Base-by-base conservation (phyloP, 2,888 invertebrate species). In the Alsophila aescularia region DNA sequence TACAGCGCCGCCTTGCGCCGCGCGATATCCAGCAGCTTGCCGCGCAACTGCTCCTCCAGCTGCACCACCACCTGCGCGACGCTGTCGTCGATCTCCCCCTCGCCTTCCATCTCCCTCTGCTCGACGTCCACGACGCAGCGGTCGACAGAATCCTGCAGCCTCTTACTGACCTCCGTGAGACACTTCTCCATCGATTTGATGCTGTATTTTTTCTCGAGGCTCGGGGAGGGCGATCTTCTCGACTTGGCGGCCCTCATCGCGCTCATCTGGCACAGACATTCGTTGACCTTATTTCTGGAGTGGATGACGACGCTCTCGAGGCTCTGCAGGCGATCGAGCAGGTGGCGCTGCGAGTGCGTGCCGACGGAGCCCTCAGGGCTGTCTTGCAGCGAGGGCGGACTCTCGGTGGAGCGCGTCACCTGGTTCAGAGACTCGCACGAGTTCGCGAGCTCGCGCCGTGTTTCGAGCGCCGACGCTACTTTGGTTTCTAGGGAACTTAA, bases 401-500 rank as follows among this genome's bases (percentile, higher is more conserved):
- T 87, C 29, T 91, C 87, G 49, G 88, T 85, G 6, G 87, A 79
- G 51, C 83, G 78, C 29, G 87, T 81, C 18, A 84, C 70, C 49
- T 85, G 86, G 66, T 89, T 93, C 52, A 94, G 77, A 3, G 93
- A 93, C 73, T 94, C 93, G 64, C 91, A 93, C 7, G 94, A 93
- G 62, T 92, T 93, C 37, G 93, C 88, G 31, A 91, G 65, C 59
- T 89, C 90, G 59, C 82, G 81, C 13, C 89, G 83, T 60, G 78
- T 81, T 63, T 88, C 85, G 36, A 92, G 83, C 21, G 93, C 94
- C 61, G 93, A 94, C 12, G 95, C 93, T 36, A 96, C 94, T 86
- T 96, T 95, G 66, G 95, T 94, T 86, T 97, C 97, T 67, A 96
- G 85, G 42, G 95, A 94, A 75, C 94, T 95, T 43, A 96, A 85